phyloP scores from a whole-genome alignment of 2,888 invertebrate species.

The Drosophila acutilabella region DNA sequence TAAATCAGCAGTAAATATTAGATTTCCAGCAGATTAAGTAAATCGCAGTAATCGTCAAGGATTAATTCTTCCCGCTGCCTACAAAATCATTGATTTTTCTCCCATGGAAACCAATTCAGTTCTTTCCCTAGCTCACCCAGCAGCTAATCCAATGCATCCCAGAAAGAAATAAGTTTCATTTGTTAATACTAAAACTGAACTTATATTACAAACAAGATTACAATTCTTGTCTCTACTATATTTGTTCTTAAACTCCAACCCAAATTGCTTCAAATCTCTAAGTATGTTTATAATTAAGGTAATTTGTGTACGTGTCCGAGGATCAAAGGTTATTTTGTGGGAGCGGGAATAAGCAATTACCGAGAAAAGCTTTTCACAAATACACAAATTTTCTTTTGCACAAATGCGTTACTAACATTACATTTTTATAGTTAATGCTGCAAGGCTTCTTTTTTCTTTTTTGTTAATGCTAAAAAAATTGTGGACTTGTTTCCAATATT shows the following conservation, averaged over 20 bases:
- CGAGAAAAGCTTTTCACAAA: background rate
- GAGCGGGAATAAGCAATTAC: slow-evolving; percentile 1
- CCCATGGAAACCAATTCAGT: no score
- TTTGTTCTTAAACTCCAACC: slow-evolving; percentile 10
- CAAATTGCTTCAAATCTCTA: slow-evolving; percentile 2
- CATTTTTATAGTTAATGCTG: slow-evolving; percentile 25
- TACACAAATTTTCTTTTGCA: background rate
- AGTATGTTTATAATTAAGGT: background rate
- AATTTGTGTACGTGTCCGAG: slow-evolving; percentile 11
- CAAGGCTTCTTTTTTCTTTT: background rate
- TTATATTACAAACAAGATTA: background rate
- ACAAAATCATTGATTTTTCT: no score
- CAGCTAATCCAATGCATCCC: background rate
- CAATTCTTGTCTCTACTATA: slow-evolving; percentile 1
- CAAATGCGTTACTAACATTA: slow-evolving; percentile 40
- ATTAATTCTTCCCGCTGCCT: no score
- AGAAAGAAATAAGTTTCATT: background rate
- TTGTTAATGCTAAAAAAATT: slow-evolving; percentile 44
- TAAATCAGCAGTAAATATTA: no score
- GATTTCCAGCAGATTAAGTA: no score
- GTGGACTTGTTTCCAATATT: slow-evolving; percentile 36
- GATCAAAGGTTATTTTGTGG: background rate
- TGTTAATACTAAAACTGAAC: slow-evolving; percentile 1
- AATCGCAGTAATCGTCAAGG: no score
- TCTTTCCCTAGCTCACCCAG: no score